A percentile compares a stretch with the other conserved stretches of the same genome.
Conservation (phyloP, 2,888 invertebrate genomes). For the Monochamus alternatus region DNA sequence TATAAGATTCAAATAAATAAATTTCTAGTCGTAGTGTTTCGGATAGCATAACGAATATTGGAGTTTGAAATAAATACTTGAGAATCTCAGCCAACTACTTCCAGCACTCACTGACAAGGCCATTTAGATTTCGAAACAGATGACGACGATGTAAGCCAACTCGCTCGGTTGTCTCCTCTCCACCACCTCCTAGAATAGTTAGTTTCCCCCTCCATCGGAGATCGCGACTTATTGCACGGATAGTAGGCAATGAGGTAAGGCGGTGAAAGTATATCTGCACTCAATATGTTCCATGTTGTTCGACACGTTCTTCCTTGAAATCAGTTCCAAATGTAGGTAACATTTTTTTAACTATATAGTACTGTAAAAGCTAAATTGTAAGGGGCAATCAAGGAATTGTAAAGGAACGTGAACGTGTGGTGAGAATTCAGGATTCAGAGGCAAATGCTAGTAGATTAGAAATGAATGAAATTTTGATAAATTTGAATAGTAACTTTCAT, state of each 20-base stretch:
- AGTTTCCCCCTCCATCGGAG: conserved; percentile 7
- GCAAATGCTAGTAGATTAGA: too few relatives aligned
- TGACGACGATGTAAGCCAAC: conserved; percentile 13
- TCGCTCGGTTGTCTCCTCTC: not conserved
- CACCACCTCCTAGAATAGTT: not conserved
- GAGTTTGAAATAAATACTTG: too few relatives aligned
- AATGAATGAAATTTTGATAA: too few relatives aligned
- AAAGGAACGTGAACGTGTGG: too few relatives aligned
- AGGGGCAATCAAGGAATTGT: too few relatives aligned
- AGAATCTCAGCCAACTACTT: not conserved
- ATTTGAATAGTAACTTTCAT: too few relatives aligned
- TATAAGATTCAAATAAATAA: too few relatives aligned
- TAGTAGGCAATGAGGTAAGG: conserved; percentile 11
- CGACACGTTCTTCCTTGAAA: not conserved
- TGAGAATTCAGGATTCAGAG: too few relatives aligned
- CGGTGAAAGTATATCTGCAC: not conserved
- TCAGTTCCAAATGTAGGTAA: not conserved
- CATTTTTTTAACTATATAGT: too few relatives aligned
- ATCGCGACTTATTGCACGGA: conserved; percentile 1
- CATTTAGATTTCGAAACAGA: conserved; percentile 12
- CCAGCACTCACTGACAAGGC: conserved; percentile 20
- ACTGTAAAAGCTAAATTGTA: too few relatives aligned
- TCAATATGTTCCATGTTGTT: not conserved
- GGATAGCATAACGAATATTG: too few relatives aligned
- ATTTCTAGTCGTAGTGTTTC: too few relatives aligned